Percentiles rank a stretch among this genome's conserved stretches.
Evolutionary conservation across 2,888 invertebrate genomes (phyloP).

Genomic region (Physocephala rufipes): DNA sequence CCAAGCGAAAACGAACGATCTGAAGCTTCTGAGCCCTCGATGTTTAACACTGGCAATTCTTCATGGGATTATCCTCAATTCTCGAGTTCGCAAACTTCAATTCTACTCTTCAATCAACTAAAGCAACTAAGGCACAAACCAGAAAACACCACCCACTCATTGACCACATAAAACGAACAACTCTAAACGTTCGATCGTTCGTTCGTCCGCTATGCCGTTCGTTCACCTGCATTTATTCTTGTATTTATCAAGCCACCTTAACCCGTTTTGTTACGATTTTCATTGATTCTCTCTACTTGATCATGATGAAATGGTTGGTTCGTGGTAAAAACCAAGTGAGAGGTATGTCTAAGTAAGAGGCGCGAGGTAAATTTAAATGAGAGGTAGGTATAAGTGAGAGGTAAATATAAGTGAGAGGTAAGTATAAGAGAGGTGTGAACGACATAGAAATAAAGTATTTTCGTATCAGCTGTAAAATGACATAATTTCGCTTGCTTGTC

Average conservation of each 20-base stretch:
- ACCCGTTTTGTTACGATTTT: too few relatives aligned
- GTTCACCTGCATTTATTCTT: background rate
- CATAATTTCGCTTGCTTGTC: constrained; percentile 20
- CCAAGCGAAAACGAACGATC: constrained; percentile 14
- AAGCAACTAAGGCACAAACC: background rate
- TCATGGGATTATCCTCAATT: constrained; percentile 30
- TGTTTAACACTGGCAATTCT: constrained; percentile 22
- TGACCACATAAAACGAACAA: constrained; percentile 3
- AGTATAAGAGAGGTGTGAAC: background rate
- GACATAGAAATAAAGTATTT: background rate
- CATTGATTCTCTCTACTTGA: background rate
- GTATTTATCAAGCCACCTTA: too few relatives aligned
- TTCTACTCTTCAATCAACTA: background rate
- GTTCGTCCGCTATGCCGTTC: constrained; percentile 11
- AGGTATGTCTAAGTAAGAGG: background rate
- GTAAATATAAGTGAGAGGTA: constrained; percentile 3
- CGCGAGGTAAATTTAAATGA: too few relatives aligned
- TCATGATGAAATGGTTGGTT: background rate
- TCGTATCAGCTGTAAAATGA: constrained; percentile 30
- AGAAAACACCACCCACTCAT: background rate
- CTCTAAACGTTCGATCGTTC: too few relatives aligned
- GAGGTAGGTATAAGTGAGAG: background rate
- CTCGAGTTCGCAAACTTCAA: constrained; percentile 21
- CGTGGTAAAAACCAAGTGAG: background rate
- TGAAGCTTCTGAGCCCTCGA: too few relatives aligned